Evolutionary conservation across 1,140 invertebrate species (phyloP), one percentile per base, ranked within the genome.

Genomic region (Drosophila quadrilineata): DNA sequence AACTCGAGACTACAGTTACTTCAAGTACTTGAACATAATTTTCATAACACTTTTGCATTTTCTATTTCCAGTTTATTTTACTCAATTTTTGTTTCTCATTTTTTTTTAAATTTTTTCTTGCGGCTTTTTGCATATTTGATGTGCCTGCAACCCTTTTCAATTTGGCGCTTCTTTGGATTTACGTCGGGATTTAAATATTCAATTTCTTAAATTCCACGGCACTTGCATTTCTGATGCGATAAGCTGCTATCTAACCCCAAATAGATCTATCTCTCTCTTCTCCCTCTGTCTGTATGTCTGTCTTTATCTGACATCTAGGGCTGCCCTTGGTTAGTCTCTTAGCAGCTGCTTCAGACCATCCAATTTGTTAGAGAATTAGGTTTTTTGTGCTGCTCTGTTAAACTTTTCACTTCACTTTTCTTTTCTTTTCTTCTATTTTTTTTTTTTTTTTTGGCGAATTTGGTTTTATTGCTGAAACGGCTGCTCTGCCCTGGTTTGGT

Each of bases 111-210:
- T n/a, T n/a, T 9, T 12, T 33, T 31, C 46, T 38, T 35, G 10
- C 31, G 31, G n/a, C 45, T 35, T 45, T 50, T 54, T 73, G 72
- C 69, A 73, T 84, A 84, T 84, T 70, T 76, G 46, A 70, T 70
- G 68, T 16, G 33, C 19, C 35, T 40, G n/a, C 21, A 72, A 76
- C 70, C 73, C 74, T 85, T 73, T 85, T 82, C 73, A 72, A 69
- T 75, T 64, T 76, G 48, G 41, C 31, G 49, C 54, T 65, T 41
- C 63, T 60, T 57, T 43, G 68, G 75, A 57, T 70, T 66, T 53
- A 52, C 59, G 50, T 36, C 40, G 22, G 73, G 79, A 85, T 77
- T 82, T 82, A 85, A 82, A 82, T 82, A 77, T 82, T 84, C 77
- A 84, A 82, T 82, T 82, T 68, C 57, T 50, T 66, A 66, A 53